Base-by-base conservation (phyloP, 2,888 invertebrate genomes). In the Parnassius apollo region DNA sequence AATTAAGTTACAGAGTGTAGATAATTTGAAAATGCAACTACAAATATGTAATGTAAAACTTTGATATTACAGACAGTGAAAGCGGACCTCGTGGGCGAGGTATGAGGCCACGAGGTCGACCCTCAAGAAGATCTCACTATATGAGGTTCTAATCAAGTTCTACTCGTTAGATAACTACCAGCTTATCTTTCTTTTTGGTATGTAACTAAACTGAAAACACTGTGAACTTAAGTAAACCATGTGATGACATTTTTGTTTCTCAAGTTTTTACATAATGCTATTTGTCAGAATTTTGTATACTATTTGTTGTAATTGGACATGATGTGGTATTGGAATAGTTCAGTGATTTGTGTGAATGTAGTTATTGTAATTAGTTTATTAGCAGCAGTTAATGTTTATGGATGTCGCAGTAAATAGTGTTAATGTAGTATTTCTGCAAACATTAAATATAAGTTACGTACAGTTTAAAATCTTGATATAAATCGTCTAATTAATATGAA, bases 41-140 rank as follows among this genome's bases (percentile, higher is more conserved):
- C 25, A 25, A 25, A 25, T 25, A 25, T 51, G 13, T 13, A 48
- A 52, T 9, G 11, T 44, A 49, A 44, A 72, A 35, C 22, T 1
- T 35, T 56, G 13, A 35, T 53, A 42, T 75, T 74, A 57, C 84
- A 90, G 89, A 90, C 66, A 90, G 90, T 68, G 90, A 90, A 69
- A 91, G 89, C 69, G 88, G 88, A 7, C 60, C 80, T 54, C 86
- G 91, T 55, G 90, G 90, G 1, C 88, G 91, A 13, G 90, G 91
- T 60, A 78, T 82, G 82, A 78, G 91, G 9, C 70, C 81, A 11
- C 81, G 91, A 48, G 90, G 91, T 0, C 77, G 91, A 4, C 85
- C 88, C 3, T 72, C 83, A 18, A 77, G 90, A 59, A 76, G 91
- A 65, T 77, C 84, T 42, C 86, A 88, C 69, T 88, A 86, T 72